A percentile compares a stretch with the other conserved stretches of the same genome.
phyloP scores from a whole-genome alignment of 1,140 invertebrate genomes.

The Melipona quadrifasciata region DNA sequence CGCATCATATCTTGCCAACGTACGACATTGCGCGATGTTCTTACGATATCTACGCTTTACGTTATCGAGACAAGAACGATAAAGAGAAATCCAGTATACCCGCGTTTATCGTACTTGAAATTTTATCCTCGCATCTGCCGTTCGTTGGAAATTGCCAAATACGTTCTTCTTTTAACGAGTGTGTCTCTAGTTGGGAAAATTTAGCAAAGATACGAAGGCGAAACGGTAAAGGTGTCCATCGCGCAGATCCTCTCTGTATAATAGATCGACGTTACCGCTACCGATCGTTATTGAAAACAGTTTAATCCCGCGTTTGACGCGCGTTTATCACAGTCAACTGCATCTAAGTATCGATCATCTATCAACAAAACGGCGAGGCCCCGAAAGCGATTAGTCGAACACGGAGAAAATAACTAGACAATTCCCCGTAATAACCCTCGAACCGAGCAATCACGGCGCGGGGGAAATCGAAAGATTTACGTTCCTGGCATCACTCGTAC shows the following conservation, averaged over 20 bases:
- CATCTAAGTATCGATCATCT: constrained; percentile 2
- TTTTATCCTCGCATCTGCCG: constrained; percentile 1
- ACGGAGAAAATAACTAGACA: constrained; percentile 1
- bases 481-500: neutral
- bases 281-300: neutral
- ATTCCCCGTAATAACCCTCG: neutral
- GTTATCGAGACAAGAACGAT: constrained; percentile 37
- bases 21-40: constrained; percentile 4
- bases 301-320: neutral
- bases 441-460: neutral
- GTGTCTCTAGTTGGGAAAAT: neutral
- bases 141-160: neutral
- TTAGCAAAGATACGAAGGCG: neutral
- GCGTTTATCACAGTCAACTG: neutral
- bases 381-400: neutral
- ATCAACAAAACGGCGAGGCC: neutral
- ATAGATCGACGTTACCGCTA: neutral
- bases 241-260: neutral
- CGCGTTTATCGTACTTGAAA: neutral
- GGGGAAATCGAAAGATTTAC: constrained; percentile 7
- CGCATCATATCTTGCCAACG: neutral
- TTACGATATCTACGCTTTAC: neutral
- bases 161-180: neutral
- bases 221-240: neutral
- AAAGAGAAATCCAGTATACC: neutral